phyloP scores from a whole-genome alignment of 2,113 vertebrate genomes.

The Mesitornis unicolor region DNA sequence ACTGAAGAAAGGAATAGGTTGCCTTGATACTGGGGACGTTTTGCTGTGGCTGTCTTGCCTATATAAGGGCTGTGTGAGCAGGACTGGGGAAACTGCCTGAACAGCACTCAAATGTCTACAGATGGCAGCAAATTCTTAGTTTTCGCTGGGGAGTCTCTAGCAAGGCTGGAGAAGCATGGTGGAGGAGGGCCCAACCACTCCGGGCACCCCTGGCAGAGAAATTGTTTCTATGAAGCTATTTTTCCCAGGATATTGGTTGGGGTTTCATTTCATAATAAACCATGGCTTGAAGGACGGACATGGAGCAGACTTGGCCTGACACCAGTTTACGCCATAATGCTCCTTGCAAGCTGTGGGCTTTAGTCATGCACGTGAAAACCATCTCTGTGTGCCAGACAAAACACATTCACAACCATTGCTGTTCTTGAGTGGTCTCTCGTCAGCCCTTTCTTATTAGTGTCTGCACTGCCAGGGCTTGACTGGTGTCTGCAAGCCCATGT shows the following conservation, averaged over 20 bases:
- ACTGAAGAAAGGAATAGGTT: neutral
- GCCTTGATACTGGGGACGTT: neutral
- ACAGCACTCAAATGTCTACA: conserved; percentile 25
- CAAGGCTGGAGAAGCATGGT: neutral
- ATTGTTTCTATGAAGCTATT: neutral
- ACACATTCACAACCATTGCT: neutral
- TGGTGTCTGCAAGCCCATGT: neutral
- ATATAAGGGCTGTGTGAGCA: neutral
- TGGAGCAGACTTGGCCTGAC: neutral
- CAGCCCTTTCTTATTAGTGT: neutral
- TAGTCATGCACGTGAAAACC: neutral
- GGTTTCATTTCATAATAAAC: neutral
- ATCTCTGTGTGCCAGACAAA: neutral
- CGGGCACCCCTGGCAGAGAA: neutral
- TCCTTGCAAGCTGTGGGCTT: neutral
- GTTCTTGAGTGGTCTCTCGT: neutral
- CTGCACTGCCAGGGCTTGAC: neutral
- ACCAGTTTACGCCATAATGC: neutral
- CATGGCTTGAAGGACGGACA: neutral
- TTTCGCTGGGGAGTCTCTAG: neutral
- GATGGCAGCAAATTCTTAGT: conserved; percentile 56
- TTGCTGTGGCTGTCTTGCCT: neutral
- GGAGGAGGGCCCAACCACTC: neutral
- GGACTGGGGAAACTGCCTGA: neutral
- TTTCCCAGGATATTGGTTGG: neutral